Evolutionary conservation across 2,797 vertebrate genomes (phyloP).

Genomic region (Gallinago stenura): DNA sequence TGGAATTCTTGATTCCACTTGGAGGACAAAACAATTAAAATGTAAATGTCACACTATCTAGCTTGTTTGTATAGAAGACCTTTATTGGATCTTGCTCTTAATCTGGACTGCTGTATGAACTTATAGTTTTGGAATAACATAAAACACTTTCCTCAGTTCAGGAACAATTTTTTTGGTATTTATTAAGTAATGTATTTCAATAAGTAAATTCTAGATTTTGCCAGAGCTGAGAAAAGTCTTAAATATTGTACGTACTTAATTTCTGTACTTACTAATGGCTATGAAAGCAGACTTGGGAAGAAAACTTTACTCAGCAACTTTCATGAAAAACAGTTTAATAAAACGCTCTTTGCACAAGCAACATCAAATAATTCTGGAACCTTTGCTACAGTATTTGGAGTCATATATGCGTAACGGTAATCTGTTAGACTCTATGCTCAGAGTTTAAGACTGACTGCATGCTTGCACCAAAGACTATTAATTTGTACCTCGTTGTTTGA

Average conservation of each 20-base stretch:
- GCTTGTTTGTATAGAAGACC: neutral
- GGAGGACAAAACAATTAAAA: neutral
- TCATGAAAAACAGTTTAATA: neutral
- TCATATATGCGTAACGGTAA: neutral
- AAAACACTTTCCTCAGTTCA: neutral
- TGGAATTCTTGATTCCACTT: neutral
- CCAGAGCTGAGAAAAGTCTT: neutral
- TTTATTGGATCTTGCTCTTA: neutral
- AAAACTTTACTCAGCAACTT: neutral
- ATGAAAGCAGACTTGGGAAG: neutral
- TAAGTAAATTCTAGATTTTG: neutral
- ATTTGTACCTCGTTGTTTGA: neutral
- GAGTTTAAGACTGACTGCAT: neutral
- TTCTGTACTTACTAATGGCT: neutral
- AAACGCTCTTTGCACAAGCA: neutral
- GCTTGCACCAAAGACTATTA: neutral
- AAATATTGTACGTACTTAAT: neutral
- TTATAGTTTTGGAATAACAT: neutral
- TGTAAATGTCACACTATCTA: neutral
- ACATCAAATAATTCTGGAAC: neutral
- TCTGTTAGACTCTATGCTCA: neutral
- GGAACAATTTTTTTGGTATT: neutral
- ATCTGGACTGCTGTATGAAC: neutral
- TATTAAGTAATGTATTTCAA: neutral
- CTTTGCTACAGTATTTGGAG: neutral